These are phyloP conservation scores for Drosophila mayaguana DNA, from an alignment of 2,888 invertebrate genomes.

Conservation along the genomic window DNA sequence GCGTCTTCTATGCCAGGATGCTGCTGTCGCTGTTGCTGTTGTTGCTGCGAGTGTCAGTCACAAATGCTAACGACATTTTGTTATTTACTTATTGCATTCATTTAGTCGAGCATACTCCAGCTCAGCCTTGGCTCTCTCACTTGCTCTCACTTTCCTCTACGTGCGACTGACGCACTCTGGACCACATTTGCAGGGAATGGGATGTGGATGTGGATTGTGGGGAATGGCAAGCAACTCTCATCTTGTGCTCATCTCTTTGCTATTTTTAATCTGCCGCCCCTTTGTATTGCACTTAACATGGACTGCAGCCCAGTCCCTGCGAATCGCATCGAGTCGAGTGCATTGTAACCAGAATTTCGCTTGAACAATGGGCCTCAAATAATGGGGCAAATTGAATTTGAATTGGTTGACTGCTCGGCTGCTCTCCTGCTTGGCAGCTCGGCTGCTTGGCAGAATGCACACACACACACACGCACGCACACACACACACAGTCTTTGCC, in stretches of 20 bases:
- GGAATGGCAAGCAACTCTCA: constrained; percentile 23
- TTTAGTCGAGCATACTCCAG: constrained; percentile 64
- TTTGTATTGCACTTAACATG: constrained; percentile 79
- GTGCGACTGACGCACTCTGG: constrained; percentile 37
- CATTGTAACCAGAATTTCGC: constrained; percentile 63
- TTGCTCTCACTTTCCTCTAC: constrained; percentile 16
- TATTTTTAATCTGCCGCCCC: constrained; percentile 75
- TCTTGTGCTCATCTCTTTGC: constrained; percentile 69
- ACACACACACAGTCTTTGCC: constrained; percentile 9
- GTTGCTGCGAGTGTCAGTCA: constrained; percentile 69
- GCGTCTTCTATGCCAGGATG: constrained; percentile 22
- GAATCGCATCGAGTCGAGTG: constrained; percentile 35
- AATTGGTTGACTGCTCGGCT: constrained; percentile 74
- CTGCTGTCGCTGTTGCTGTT: constrained; percentile 14
- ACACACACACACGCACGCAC: neutral
- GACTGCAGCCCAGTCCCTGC: constrained; percentile 53
- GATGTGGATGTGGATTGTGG: neutral
- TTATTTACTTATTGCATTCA: constrained; percentile 82
- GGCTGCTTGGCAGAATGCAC: constrained; percentile 47
- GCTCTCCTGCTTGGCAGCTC: constrained; percentile 24
- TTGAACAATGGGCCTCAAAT: constrained; percentile 81
- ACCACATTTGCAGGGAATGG: constrained; percentile 32
- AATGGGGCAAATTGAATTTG: constrained; percentile 84
- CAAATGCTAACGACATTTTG: constrained; percentile 79
- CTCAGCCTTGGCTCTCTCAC: neutral